These are phyloP conservation scores for Podilymbus podiceps DNA, from an alignment of 2,113 vertebrate species.

Conservation along the genomic window DNA sequence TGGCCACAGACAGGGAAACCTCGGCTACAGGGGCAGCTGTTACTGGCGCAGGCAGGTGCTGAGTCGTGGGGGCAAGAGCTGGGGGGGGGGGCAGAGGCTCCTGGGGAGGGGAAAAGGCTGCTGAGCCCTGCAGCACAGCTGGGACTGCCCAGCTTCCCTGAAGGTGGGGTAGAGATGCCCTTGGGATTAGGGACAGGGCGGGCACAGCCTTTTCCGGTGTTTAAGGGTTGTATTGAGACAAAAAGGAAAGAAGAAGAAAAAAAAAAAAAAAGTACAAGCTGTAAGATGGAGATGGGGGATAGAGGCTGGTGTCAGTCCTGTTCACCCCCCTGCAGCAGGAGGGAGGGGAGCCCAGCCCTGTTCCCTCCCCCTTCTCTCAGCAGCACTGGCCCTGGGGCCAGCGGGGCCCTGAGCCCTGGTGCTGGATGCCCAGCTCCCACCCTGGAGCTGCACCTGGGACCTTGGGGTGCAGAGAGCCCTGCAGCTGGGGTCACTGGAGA, in stretches of 20 bases:
- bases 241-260: no score
- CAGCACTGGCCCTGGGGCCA: background rate
- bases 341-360: rapidly evolving
- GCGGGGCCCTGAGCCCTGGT: background rate
- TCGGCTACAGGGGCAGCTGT: rapidly evolving
- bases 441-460: no score
- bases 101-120: background rate
- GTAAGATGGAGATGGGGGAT: no score
- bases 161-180: background rate
- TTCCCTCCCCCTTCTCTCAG: no score
- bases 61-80: background rate
- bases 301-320: background rate
- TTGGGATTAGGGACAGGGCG: rapidly evolving
- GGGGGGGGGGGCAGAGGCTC: background rate
- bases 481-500: no score
- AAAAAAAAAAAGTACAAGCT: background rate
- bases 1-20: background rate
- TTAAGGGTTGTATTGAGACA: no score
- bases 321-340: rapidly evolving
- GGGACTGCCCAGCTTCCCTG: rapidly evolving
- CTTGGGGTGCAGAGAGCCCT: no score
- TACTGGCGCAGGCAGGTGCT: background rate
- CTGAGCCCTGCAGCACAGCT: rapidly evolving
- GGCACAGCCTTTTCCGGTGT: background rate
- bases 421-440: background rate